phyloP scores from a whole-genome alignment of 1,140 invertebrate species.

The Aphidius gifuensis region DNA sequence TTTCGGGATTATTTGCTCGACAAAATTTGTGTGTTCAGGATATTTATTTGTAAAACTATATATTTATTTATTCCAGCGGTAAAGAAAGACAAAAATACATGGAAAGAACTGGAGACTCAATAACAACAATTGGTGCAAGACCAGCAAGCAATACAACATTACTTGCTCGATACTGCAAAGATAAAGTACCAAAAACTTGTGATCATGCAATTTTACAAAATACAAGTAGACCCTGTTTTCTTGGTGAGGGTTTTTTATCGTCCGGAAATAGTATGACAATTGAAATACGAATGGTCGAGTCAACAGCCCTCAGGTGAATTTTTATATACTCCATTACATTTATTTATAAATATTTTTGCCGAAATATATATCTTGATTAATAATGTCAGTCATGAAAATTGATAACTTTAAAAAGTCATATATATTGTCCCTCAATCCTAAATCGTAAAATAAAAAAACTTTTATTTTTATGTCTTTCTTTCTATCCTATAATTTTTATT shows the following conservation, averaged over 20 bases:
- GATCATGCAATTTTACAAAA: conserved; percentile 69
- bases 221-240: conserved; percentile 67
- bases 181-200: conserved; percentile 72
- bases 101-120: conserved; percentile 44
- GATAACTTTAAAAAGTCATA: no score
- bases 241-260: conserved; percentile 80
- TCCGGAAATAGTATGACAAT: conserved; percentile 75
- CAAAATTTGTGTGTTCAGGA: no score
- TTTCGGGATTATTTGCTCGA: not conserved
- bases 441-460: no score
- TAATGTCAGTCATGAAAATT: not conserved
- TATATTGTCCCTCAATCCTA: no score
- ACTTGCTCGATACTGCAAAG: conserved; percentile 73
- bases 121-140: conserved; percentile 54
- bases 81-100: conserved; percentile 46
- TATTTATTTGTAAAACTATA: no score
- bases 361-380: no score
- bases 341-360: not conserved
- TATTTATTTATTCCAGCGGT: conserved; percentile 37
- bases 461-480: not conserved
- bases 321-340: not conserved
- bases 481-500: no score
- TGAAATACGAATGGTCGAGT: conserved; percentile 74
- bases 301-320: conserved; percentile 75
- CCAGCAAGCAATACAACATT: conserved; percentile 67